Evolutionary conservation across 2,113 vertebrate genomes (phyloP).

Genomic region (Rhinolophus sinicus): DNA sequence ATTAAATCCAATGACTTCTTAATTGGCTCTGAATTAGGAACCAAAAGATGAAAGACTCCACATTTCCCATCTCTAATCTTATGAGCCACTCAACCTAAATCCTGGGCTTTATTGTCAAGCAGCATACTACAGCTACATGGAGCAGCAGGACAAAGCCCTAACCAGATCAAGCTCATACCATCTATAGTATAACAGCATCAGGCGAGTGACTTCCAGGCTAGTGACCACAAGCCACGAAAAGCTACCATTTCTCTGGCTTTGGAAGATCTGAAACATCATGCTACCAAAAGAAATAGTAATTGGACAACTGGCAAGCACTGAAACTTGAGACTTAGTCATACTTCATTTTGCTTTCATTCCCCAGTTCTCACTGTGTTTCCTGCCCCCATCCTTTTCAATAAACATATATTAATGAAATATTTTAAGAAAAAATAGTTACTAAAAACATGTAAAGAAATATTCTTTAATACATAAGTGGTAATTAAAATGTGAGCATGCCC

Average conservation of each 20-base stretch:
- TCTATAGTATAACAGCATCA: neutral
- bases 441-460: slow-evolving; percentile 73
- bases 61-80: slow-evolving; percentile 59
- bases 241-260: slow-evolving; percentile 41
- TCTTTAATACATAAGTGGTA: slow-evolving; percentile 65
- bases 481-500: slow-evolving; percentile 73
- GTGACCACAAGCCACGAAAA: neutral
- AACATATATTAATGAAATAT: slow-evolving; percentile 71
- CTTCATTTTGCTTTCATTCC: slow-evolving; percentile 65
- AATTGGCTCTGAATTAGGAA: slow-evolving; percentile 61
- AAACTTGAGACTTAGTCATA: slow-evolving; percentile 1
- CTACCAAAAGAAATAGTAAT: slow-evolving; percentile 30
- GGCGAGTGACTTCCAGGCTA: slow-evolving; percentile 23
- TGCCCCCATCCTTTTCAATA: slow-evolving; percentile 59
- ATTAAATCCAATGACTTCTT: slow-evolving; percentile 65
- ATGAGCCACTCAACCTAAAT: slow-evolving; percentile 60
- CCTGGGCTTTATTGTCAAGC: slow-evolving; percentile 56
- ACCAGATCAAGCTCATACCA: slow-evolving; percentile 28
- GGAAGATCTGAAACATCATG: slow-evolving; percentile 49
- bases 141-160: slow-evolving; percentile 29
- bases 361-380: slow-evolving; percentile 56
- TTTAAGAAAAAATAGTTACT: slow-evolving; percentile 61
- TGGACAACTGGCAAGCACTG: slow-evolving; percentile 15
- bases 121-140: neutral
- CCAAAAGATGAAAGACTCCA: slow-evolving; percentile 67